phyloP scores from a whole-genome alignment of 2,797 vertebrate genomes.

The Siniperca obscura region DNA sequence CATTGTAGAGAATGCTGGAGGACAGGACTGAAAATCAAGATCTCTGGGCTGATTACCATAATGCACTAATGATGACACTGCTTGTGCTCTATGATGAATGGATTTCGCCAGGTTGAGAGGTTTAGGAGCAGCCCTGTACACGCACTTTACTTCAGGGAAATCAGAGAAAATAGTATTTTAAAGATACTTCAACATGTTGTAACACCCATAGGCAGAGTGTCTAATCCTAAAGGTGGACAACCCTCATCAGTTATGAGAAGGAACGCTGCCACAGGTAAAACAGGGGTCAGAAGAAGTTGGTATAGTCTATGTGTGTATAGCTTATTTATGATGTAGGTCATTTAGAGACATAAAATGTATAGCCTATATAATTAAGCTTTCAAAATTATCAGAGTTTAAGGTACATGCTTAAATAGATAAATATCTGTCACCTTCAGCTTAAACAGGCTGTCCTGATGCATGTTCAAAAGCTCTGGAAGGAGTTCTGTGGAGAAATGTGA shows the following conservation, averaged over 20 bases:
- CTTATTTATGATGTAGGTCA: constrained; percentile 12
- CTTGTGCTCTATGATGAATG: constrained; percentile 62
- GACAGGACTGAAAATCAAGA: constrained; percentile 37
- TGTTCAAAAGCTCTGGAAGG: constrained; percentile 33
- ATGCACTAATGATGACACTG: constrained; percentile 64
- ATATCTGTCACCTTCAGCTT: not conserved
- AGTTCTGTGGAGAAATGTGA: constrained; percentile 65
- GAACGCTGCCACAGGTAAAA: constrained; percentile 60
- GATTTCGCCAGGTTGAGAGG: constrained; percentile 61
- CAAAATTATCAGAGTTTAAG: constrained; percentile 4
- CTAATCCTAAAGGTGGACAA: constrained; percentile 9
- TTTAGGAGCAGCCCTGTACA: constrained; percentile 33
- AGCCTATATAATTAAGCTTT: constrained; percentile 4
- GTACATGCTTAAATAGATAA: constrained; percentile 22
- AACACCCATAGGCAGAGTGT: constrained; percentile 37
- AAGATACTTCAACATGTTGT: constrained; percentile 50
- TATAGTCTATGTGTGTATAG: not conserved
- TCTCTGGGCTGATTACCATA: constrained; percentile 50
- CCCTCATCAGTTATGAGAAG: constrained; percentile 39
- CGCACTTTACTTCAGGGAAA: constrained; percentile 14
- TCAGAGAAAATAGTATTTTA: constrained; percentile 11
- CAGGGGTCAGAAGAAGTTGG: constrained; percentile 40
- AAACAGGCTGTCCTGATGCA: constrained; percentile 30
- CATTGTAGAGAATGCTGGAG: constrained; percentile 31
- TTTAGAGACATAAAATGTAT: constrained; percentile 18